Conservation (phyloP, 2,113 vertebrate genomes). For the Gobius niger region DNA sequence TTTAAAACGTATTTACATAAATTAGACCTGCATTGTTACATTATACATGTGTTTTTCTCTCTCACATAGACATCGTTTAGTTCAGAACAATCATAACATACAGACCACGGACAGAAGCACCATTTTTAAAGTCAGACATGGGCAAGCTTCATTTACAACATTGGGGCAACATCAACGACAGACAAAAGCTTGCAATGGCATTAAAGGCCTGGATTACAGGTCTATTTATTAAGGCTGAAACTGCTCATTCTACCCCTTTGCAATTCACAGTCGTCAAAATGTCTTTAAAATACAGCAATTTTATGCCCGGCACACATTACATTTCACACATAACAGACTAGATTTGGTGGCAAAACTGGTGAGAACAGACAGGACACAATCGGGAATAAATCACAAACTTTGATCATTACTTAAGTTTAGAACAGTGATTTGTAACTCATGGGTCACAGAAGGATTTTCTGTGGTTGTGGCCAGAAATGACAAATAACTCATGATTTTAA, state of each 20-base stretch:
- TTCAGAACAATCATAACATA: conserved; percentile 59
- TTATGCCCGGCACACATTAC: background rate
- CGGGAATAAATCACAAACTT: too few species aligned
- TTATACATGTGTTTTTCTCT: conserved; percentile 64
- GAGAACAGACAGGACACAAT: too few species aligned
- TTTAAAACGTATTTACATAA: conserved; percentile 80
- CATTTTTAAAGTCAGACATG: conserved; percentile 56
- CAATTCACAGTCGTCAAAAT: conserved; percentile 17
- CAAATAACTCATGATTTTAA: too few species aligned
- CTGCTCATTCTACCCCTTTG: conserved; percentile 40
- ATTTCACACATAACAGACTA: background rate
- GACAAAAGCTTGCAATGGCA: conserved; percentile 62
- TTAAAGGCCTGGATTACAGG: conserved; percentile 67
- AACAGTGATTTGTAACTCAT: too few species aligned
- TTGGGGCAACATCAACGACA: conserved; percentile 31
- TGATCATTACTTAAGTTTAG: too few species aligned
- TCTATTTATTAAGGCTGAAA: conserved; percentile 70
- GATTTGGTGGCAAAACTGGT: too few species aligned
- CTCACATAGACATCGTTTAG: conserved; percentile 56
- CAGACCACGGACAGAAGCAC: conserved; percentile 73
- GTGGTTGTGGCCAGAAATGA: too few species aligned
- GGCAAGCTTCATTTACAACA: conserved; percentile 44
- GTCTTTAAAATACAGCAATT: conserved; percentile 14
- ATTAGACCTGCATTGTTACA: conserved; percentile 76
- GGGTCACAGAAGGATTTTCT: too few species aligned